Percentiles rank a stretch among this genome's conserved stretches.
These are phyloP conservation scores for Mythimna ferrago DNA, from an alignment of 2,888 invertebrate species.

Conservation along the genomic window DNA sequence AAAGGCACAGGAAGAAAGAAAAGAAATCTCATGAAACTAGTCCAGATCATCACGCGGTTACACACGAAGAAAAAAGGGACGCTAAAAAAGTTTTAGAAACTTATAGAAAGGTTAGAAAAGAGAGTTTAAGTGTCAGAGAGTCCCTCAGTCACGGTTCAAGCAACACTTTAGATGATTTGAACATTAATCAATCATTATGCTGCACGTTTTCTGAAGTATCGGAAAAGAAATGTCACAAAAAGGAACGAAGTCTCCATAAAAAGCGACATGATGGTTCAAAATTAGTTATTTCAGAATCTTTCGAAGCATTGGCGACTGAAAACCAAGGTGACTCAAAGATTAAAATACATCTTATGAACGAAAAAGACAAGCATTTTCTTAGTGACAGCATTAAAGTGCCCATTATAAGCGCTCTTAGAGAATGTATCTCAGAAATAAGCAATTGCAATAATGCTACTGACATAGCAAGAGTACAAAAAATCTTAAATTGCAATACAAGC, in stretches of 20 bases:
- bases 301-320: constrained; percentile 82
- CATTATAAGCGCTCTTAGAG: constrained; percentile 78
- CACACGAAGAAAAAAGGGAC: constrained; percentile 69
- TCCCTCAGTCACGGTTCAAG: constrained; percentile 76
- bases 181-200: constrained; percentile 80
- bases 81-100: constrained; percentile 71
- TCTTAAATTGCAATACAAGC: constrained; percentile 71
- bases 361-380: constrained; percentile 78
- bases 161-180: constrained; percentile 82
- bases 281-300: constrained; percentile 78
- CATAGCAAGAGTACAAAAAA: constrained; percentile 70
- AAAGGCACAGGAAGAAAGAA: constrained; percentile 71
- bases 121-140: constrained; percentile 72
- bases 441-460: constrained; percentile 68
- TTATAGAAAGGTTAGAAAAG: constrained; percentile 70
- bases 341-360: constrained; percentile 86
- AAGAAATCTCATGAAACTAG: constrained; percentile 60
- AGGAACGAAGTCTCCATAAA: constrained; percentile 65
- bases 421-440: constrained; percentile 76
- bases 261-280: constrained; percentile 64
- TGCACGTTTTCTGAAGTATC: constrained; percentile 81
- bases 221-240: constrained; percentile 74
- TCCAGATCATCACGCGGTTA: constrained; percentile 55
- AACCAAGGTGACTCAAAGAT: constrained; percentile 75
- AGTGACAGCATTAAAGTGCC: constrained; percentile 80